Evolutionary conservation across 2,113 vertebrate genomes (phyloP).

Genomic region (Pleuronectes platessa): DNA sequence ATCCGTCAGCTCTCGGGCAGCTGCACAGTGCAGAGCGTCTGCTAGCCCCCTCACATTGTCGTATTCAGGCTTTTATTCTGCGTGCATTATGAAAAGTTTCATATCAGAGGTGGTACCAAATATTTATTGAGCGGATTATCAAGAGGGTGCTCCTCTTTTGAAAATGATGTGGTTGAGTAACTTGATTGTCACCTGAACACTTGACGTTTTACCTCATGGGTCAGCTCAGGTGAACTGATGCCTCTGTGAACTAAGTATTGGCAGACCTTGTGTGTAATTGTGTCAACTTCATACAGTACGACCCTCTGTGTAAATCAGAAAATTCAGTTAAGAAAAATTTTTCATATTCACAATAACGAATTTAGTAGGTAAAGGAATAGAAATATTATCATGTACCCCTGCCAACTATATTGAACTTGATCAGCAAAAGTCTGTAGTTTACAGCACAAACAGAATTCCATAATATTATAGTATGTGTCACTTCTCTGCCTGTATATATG

Average conservation of each 20-base stretch:
- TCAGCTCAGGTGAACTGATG: background rate
- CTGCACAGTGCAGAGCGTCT: constrained; percentile 13
- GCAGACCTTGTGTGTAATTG: background rate
- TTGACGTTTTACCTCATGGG: background rate
- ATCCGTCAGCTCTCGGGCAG: constrained; percentile 21
- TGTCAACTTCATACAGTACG: background rate
- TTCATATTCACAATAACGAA: too few relatives aligned
- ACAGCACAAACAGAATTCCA: too few relatives aligned
- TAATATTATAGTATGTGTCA: background rate
- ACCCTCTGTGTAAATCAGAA: background rate
- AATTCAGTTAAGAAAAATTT: too few relatives aligned
- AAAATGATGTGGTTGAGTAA: constrained; percentile 5
- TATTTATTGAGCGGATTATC: constrained; percentile 10
- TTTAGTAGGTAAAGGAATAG: too few relatives aligned
- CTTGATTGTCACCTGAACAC: background rate
- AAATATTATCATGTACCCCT: background rate
- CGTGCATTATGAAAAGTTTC: background rate
- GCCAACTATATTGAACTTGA: background rate
- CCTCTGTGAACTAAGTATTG: background rate
- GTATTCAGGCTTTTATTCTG: constrained; percentile 14
- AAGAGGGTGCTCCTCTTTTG: background rate
- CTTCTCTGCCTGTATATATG: background rate
- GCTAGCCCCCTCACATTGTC: background rate
- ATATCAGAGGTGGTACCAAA: background rate
- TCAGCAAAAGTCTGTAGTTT: too few relatives aligned